Evolutionary conservation across 2,888 invertebrate species (phyloP), one percentile per base, ranked within the genome.

Genomic region (Platycheirus albimanus): DNA sequence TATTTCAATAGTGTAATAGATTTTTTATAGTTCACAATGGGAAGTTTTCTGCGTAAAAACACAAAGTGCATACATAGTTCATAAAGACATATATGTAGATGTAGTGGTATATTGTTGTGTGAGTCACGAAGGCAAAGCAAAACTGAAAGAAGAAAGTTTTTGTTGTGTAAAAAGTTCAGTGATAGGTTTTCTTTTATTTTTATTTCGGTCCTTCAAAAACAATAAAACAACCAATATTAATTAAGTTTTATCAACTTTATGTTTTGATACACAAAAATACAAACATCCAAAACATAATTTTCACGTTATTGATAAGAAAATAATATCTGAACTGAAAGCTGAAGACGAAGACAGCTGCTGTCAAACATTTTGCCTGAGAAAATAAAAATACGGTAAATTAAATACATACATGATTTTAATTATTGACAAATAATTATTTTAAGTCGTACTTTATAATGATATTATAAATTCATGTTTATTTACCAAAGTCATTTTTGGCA

Each of bases 71-170:
- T n/a, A n/a, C n/a, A n/a, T n/a, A n/a, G n/a, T n/a, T n/a, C n/a
- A n/a, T n/a, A n/a, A n/a, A n/a, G n/a, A n/a, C n/a, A n/a, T n/a
- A n/a, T n/a, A n/a, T n/a, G n/a, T n/a, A n/a, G n/a, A n/a, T n/a
- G 51, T 77, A 71, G 71, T 38, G 13, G 19, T 63, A 61, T 66
- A 43, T 71, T 77, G 72, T 81, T 76, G 66, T 75, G 76, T 83
- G 83, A 83, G 77, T 83, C 83, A 83, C 64, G 10, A 43, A 71
- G 67, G 54, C 77, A 63, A 24, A 17, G 4, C 6, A 67, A 67
- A 77, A 47, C 15, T 67, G n/a, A 70, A 74, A 80, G 75, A 80
- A 76, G 81, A 83, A 83, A 78, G 83, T 83, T 78, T 83, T 78
- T 83, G 72, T 83, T 83, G 78, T 83, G 76, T 69, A 51, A 70